phyloP scores from a whole-genome alignment of 2,113 vertebrate species.

The Eira barbara region DNA sequence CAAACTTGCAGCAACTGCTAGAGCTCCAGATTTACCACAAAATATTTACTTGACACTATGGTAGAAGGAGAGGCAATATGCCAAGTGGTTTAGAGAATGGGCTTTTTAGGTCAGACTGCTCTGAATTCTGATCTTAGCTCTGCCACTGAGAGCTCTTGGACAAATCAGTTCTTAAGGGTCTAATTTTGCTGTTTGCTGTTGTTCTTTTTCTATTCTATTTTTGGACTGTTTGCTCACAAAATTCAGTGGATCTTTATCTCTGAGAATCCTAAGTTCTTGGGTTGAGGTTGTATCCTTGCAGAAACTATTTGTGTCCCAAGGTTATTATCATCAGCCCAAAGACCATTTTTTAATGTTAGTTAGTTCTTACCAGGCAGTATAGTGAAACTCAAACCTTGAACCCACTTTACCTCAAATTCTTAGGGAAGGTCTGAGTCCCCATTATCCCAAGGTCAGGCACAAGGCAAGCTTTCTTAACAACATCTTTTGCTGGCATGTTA shows the following conservation, averaged over 20 bases:
- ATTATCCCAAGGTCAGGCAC: not conserved
- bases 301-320: not conserved
- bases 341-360: not conserved
- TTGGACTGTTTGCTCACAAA: not conserved
- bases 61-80: not conserved
- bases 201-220: constrained; percentile 3
- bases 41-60: not conserved
- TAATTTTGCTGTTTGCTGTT: not conserved
- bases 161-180: not conserved
- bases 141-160: not conserved
- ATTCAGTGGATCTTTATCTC: not conserved
- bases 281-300: not conserved
- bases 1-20: not conserved
- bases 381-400: not conserved
- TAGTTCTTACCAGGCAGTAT: not conserved
- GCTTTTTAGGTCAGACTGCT: not conserved
- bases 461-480: not conserved
- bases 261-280: not conserved
- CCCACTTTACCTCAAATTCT: not conserved
- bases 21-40: constrained; percentile 1
- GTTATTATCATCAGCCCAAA: not conserved
- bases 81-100: not conserved
- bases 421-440: not conserved
- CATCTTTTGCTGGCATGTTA: not conserved
- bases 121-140: not conserved